phyloP scores from a whole-genome alignment of 23 tunicate species.

The Trididemnum miniatum region DNA sequence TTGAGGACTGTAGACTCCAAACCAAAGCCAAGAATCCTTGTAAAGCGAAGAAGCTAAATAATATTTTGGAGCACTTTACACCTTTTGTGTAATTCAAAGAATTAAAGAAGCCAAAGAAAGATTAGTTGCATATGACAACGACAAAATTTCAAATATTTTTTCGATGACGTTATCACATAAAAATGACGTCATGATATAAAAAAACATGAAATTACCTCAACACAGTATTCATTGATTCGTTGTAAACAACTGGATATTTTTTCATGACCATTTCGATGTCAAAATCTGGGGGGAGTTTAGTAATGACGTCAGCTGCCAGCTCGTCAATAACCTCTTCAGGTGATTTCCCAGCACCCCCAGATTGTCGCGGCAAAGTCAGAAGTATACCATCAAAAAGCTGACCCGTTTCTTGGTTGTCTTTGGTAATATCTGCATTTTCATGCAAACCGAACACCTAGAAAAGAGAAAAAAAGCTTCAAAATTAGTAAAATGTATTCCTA shows the following conservation, averaged over 20 bases:
- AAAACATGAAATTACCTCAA: conserved; percentile 37
- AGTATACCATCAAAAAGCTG: conserved; percentile 94
- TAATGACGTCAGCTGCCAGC: conserved; percentile 83
- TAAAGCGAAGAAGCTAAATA: too few species aligned
- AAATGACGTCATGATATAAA: too few species aligned
- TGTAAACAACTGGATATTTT: conserved; percentile 89
- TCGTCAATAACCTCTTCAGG: conserved; percentile 90
- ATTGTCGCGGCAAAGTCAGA: conserved; percentile 90
- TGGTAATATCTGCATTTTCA: conserved; percentile 97
- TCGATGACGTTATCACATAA: too few species aligned
- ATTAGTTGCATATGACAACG: too few species aligned
- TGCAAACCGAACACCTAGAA: conserved; percentile 94
- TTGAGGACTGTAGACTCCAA: too few species aligned
- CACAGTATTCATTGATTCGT: conserved; percentile 97
- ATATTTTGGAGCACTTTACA: too few species aligned
- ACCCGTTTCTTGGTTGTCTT: conserved; percentile 88
- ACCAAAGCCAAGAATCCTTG: too few species aligned
- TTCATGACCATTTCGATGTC: conserved; percentile 89
- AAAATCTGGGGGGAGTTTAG: conserved; percentile 86
- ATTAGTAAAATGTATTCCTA: too few species aligned
- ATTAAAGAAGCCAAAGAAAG: too few species aligned
- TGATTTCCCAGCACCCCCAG: conserved; percentile 86
- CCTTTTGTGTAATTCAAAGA: too few species aligned
- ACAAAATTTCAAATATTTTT: too few species aligned
- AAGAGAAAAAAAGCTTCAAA: too few species aligned